Base-by-base conservation (phyloP, 2,797 vertebrate species). In the Spondyliosoma cantharus region DNA sequence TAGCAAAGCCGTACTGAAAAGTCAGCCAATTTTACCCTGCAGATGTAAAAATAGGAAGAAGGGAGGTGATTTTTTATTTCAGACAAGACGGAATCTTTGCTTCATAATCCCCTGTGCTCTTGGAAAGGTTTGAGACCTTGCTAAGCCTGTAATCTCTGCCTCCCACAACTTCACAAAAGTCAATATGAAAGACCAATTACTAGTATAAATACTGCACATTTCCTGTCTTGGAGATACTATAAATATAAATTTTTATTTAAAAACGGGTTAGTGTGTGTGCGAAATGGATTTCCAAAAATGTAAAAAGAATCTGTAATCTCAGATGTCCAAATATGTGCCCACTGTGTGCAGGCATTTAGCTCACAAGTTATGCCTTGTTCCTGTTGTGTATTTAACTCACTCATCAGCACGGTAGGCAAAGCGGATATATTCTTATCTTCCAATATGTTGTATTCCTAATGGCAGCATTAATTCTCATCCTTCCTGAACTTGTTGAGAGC, bases 111-210 rank as follows among this genome's bases (percentile, higher is more conserved):
- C 74, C 80, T 78, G 54, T 76, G 74, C 84, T 89, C 72, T 80
- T 79, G 89, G 85, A 90, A 90, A 92, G 87, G 89, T 92, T 92
- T 88, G 89, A 87, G 87, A 91, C 86, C 86, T 88, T 72, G 64
- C 87, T 91, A 89, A 90, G 84, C 89, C 86, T 89, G 80, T 91
- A 91, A 92, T 92, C 90, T 92, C 88, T 88, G 82, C 84, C 89
- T 91, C 87, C 89, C 90, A 91, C 89, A 91, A 91, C 87, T 92
- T 86, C 63, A 85, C 64, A 88, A 85, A 90, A 89, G 85, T 92
- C 86, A 87, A 89, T 88, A 85, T 89, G 80, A 89, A 89, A 91
- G 77, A 88, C 81, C 79, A 87, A 90, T 91, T 92, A 89, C 78
- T 65, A 80, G 69, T 68, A 82, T 90, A 88, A 91, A 92, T 88